These are phyloP conservation scores for Stenichneumon culpator DNA, from an alignment of 2,888 invertebrate genomes.

Conservation along the genomic window DNA sequence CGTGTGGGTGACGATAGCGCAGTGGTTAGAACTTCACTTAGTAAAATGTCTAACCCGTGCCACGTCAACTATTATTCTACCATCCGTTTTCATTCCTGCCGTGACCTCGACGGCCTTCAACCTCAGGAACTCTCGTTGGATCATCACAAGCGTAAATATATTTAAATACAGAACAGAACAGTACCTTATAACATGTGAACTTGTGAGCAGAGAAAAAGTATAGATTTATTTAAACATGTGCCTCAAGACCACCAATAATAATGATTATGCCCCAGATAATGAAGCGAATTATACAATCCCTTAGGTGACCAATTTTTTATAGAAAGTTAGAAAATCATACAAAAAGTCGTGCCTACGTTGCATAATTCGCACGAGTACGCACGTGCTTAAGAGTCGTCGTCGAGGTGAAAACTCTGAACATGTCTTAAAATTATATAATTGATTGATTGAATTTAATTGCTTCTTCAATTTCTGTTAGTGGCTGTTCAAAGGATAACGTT, in stretches of 20 bases:
- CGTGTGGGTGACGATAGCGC: background rate
- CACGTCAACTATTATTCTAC: background rate
- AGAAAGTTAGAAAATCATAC: background rate
- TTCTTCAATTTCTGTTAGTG: background rate
- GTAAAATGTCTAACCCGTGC: background rate
- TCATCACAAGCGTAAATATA: background rate
- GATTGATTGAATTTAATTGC: background rate
- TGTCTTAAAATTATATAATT: background rate
- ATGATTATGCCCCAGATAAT: background rate
- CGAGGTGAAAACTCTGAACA: background rate
- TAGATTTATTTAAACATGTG: background rate
- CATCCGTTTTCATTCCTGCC: background rate
- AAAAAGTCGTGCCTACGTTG: background rate
- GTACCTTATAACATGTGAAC: background rate
- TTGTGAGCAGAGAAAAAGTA: background rate
- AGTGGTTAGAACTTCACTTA: background rate
- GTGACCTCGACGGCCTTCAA: background rate
- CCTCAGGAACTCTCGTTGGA: background rate
- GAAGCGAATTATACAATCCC: background rate
- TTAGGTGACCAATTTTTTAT: constrained; percentile 4
- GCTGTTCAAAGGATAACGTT: no score
- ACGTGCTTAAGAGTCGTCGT: background rate
- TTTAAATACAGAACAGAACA: background rate
- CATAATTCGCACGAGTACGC: background rate
- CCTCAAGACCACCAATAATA: background rate